A percentile compares a stretch with the other conserved stretches of the same genome.
Conservation (phyloP, 35 echinoderm and acorn worm genomes). For the Lytechinus pictus region DNA sequence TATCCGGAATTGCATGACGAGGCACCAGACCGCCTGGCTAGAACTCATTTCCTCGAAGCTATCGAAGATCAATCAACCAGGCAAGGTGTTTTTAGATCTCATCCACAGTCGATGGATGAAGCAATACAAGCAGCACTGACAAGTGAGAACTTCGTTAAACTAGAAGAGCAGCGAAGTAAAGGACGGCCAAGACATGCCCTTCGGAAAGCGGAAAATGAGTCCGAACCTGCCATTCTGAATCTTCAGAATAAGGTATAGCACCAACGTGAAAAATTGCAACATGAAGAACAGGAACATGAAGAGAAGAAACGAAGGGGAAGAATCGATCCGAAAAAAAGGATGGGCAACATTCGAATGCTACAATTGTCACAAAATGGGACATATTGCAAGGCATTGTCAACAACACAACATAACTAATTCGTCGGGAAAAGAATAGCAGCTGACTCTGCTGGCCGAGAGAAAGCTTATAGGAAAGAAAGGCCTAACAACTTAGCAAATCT, state of each 20-base stretch:
- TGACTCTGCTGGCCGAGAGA: constrained; percentile 17
- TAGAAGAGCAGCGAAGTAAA: neutral
- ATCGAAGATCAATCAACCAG: constrained; percentile 10
- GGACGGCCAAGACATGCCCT: too few species aligned
- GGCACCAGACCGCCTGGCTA: neutral
- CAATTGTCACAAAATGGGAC: too few species aligned
- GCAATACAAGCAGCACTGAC: constrained; percentile 47
- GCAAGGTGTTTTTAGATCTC: constrained; percentile 42
- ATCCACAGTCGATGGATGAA: constrained; percentile 40
- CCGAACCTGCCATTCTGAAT: too few species aligned
- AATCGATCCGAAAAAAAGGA: too few species aligned
- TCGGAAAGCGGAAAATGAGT: too few species aligned
- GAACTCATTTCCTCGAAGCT: neutral
- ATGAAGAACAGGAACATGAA: too few species aligned
- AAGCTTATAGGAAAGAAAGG: neutral
- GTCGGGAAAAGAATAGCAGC: constrained; percentile 46
- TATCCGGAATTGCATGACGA: constrained; percentile 2
- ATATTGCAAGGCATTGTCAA: too few species aligned
- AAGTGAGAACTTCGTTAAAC: neutral
- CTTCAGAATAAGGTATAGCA: too few species aligned
- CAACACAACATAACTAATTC: too few species aligned
- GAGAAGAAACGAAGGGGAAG: too few species aligned
- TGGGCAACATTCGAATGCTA: neutral
- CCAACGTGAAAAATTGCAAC: too few species aligned
- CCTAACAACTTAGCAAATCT: neutral